phyloP scores from a whole-genome alignment of 2,797 vertebrate species.

The Tokudaia muenninki region DNA sequence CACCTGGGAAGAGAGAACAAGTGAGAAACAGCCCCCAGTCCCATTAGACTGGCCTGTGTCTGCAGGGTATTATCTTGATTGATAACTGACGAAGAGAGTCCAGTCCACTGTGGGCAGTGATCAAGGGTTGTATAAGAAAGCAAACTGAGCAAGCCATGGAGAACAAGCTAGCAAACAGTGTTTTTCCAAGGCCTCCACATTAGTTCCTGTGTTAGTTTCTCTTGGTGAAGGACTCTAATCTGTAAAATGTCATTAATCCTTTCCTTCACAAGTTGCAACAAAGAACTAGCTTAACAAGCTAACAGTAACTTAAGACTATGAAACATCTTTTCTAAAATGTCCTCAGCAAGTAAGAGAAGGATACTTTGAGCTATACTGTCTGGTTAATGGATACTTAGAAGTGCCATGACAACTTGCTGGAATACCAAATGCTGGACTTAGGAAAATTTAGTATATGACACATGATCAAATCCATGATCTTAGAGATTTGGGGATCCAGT shows the following conservation, averaged over 20 bases:
- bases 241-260: background rate
- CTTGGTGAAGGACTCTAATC: background rate
- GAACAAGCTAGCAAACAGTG: background rate
- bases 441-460: background rate
- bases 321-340: constrained; percentile 6
- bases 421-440: background rate
- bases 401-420: background rate
- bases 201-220: background rate
- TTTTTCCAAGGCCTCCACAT: background rate
- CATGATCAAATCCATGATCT: background rate
- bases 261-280: background rate
- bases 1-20: background rate
- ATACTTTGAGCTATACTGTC: background rate
- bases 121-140: background rate
- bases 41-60: background rate
- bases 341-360: background rate
- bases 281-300: background rate
- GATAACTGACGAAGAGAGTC: background rate
- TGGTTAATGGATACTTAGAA: background rate
- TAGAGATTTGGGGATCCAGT: background rate
- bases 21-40: background rate
- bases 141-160: background rate
- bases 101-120: background rate
- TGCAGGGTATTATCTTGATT: background rate
- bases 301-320: background rate